Base-by-base conservation (phyloP, 2,113 vertebrate genomes). In the Otis tarda region DNA sequence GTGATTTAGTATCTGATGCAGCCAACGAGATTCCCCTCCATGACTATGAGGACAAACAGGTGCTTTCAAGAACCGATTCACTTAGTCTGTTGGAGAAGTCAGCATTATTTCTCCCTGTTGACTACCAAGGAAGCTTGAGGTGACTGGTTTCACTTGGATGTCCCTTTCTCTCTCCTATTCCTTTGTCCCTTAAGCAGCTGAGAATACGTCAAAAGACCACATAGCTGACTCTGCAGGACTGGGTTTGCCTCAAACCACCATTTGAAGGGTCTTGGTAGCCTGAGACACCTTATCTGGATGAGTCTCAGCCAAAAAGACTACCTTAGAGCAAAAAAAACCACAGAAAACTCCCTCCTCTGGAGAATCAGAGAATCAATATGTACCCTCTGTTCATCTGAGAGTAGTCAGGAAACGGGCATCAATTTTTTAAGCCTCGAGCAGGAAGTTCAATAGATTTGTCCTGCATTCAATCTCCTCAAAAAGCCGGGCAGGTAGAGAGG, bases 341-440 rank as follows among this genome's bases (percentile, higher is more conserved):
- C 56, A 79, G 41, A 23, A 59, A 70, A 70, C 47, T 78, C 45
- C 35, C 18, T n/a, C 31, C 65, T 88, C 81, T 84, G 73, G 59
- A n/a, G 91, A 86, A 31, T 12, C 41, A 59, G 50, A 76, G 50
- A 39, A 93, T 89, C 17, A 20, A 86, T 83, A 83, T 0, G 6
- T 6, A 56, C 31, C 67, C 19, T 78, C 84, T 52, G 28, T 43
- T 93, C 68, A 74, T 41, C 41, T 53, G 84, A 96, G 85, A 68
- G 82, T 3, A 75, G 69, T 65, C 56, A 78, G 91, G 90, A 96
- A 95, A 89, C 1, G 0, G 64, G 14, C 87, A 97, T 97, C 79
- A 97, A 97, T 96, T 89, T 97, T 97, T 97, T 37, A 97, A 82
- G 87, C 60, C 73, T 63, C 45, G 65, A 52, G 50, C 74, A 94